Evolutionary conservation across 2,113 vertebrate species (phyloP), one percentile per base, ranked within the genome.

Genomic region (Brachirus orientalis): DNA sequence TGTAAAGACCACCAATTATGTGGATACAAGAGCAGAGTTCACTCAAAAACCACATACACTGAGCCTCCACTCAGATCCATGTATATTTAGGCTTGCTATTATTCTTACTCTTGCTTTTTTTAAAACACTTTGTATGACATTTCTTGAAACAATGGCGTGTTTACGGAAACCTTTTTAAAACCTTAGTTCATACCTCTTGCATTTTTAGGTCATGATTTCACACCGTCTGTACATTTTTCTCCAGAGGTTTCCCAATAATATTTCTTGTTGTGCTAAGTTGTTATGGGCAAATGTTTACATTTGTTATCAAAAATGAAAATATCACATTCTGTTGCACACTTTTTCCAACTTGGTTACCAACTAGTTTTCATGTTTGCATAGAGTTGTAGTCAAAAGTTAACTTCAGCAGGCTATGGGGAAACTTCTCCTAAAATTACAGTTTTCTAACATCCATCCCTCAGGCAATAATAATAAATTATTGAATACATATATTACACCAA

Each of bases 1-100:
- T 93, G 91, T 94, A 88, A 89, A 90, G 88, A 83, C 86, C 89
- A 85, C 85, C 86, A 90, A 90, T 92, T 90, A 92, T 88, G 85
- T 89, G 85, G 78, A 72, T 87, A 84, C 80, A 76, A 72, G 86
- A 85, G 80, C 79, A 83, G 80, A 85, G 82, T 89, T 90, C 72
- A 74, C 76, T 70, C 66, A 72, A 47, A 83, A 83, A 60, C 64
- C 51, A 46, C 81, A 64, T 68, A 62, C 40, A 63, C 72, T 38
- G 8, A 3, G 40, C 47, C 63, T 55, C 35, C 10, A 12, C 67
- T 72, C 53, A 17, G 20, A 63, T 79, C 68, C 36, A 14, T 59
- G 73, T 56, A 72, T 52, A 19, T 74, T 76, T 73, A 47, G 55
- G 45, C 40, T 66, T 19, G 10, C 55, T 78, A 28, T 69, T 77